These are phyloP conservation scores for Agrotis exclamationis DNA, from an alignment of 2,888 invertebrate genomes.

Conservation along the genomic window DNA sequence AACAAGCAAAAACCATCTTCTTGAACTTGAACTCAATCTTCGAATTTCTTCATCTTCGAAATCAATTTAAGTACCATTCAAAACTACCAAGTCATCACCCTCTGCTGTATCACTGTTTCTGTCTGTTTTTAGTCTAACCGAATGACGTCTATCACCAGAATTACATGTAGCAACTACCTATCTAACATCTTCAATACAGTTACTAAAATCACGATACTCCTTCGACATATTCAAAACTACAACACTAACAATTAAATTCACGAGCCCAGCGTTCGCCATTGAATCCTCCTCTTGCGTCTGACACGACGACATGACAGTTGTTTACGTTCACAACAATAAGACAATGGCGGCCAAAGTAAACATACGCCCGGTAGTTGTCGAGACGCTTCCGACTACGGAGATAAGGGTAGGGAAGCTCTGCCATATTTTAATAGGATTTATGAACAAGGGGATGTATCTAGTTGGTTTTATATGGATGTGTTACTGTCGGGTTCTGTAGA, in stretches of 20 bases:
- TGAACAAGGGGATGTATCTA: neutral
- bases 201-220: neutral
- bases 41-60: too few species aligned
- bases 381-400: constrained; percentile 46
- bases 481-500: neutral
- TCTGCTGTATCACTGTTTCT: too few species aligned
- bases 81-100: too few species aligned
- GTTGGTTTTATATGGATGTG: neutral
- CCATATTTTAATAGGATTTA: constrained; percentile 24
- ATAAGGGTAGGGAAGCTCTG: constrained; percentile 27
- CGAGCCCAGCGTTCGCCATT: neutral
- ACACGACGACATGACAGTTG: constrained; percentile 22
- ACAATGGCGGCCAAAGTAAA: constrained; percentile 58
- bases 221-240: neutral
- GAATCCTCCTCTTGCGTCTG: neutral
- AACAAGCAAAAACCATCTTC: too few species aligned
- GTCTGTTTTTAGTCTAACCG: too few species aligned
- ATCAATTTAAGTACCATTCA: too few species aligned
- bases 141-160: too few species aligned
- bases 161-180: too few species aligned
- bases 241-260: constrained; percentile 19
- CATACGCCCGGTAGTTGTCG: constrained; percentile 37
- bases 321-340: constrained; percentile 44
- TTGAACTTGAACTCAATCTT: too few species aligned
- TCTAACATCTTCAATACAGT: too few species aligned